Evolutionary conservation across 2,888 invertebrate species (phyloP), one percentile per base, ranked within the genome.

Genomic region (Eurois occulta): DNA sequence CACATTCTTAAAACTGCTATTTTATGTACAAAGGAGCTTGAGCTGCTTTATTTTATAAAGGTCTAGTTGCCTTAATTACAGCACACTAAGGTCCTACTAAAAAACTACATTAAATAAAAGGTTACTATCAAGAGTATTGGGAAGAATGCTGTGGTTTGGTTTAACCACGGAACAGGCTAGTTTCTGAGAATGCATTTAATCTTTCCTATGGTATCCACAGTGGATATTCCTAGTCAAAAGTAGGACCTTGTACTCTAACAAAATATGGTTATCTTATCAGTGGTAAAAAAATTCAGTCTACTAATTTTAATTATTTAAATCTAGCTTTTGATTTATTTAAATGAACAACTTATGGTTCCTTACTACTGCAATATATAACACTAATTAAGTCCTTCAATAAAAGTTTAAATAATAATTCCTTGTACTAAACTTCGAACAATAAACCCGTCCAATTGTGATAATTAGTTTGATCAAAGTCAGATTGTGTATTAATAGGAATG

Each of bases 251-350:
- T 35, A 70, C 46, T 55, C n/a, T 48, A 64, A 66, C 48, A 70
- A 70, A 72, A 43, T 11, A 64, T 28, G 58, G 58, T 32, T 72
- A 70, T 24, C 62, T 60, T 28, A 64, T 21, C 60, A 73, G 72
- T 80, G 67, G 46, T 80, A 80, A 78, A 85, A 48, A 82, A 81
- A 84, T 82, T 90, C 90, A 89, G 90, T 90, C 90, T 86, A 85
- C 81, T 80, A 81, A 75, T 75, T 77, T 78, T 70, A 82, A 73
- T 83, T 79, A 77, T 77, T 82, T 83, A 88, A 64, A 78, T 73
- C 80, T 89, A 86, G 43, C 68, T 82, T 66, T 72, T 67, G 18
- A 55, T 78, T 78, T 48, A 81, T 72, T 77, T 82, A 83, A 78
- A 84, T 85, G 79, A 85, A 84, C 84, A 87, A 81, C 75, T 66